phyloP scores from a whole-genome alignment of 1,140 invertebrate genomes.

The Druon quercuslanigerum region DNA sequence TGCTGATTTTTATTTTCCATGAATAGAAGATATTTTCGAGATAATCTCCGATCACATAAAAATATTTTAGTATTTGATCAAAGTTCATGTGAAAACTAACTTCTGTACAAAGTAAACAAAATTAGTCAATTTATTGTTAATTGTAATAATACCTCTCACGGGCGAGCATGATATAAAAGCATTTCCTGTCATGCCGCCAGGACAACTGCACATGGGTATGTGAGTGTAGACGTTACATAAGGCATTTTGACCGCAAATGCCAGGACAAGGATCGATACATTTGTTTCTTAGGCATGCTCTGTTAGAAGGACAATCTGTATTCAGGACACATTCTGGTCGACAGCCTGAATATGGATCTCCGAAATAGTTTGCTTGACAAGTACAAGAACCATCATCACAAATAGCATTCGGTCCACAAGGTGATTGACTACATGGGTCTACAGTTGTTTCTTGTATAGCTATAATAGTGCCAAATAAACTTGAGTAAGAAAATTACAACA shows the following conservation, averaged over 20 bases:
- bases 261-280: conserved; percentile 83
- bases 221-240: conserved; percentile 81
- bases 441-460: conserved; percentile 49
- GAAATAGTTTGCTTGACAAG: conserved; percentile 79
- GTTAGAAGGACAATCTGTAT: conserved; percentile 79
- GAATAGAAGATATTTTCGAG: no score
- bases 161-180: conserved; percentile 79
- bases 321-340: conserved; percentile 82
- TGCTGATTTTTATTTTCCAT: no score
- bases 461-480: neutral
- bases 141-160: conserved; percentile 63
- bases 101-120: no score
- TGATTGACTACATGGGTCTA: conserved; percentile 82
- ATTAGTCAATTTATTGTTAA: no score
- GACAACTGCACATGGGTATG: conserved; percentile 81
- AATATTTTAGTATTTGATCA: no score
- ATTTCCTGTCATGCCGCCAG: conserved; percentile 82
- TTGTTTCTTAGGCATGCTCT: conserved; percentile 80
- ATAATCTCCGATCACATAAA: no score
- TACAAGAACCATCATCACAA: conserved; percentile 81
- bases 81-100: no score
- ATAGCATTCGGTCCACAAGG: conserved; percentile 83
- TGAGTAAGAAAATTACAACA: neutral
- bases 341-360: conserved; percentile 82
- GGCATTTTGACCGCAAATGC: conserved; percentile 81